Percentiles rank a stretch among this genome's conserved stretches.
Evolutionary conservation across 2,797 vertebrate genomes (phyloP).

Genomic region (Pyrocephalus nanus): DNA sequence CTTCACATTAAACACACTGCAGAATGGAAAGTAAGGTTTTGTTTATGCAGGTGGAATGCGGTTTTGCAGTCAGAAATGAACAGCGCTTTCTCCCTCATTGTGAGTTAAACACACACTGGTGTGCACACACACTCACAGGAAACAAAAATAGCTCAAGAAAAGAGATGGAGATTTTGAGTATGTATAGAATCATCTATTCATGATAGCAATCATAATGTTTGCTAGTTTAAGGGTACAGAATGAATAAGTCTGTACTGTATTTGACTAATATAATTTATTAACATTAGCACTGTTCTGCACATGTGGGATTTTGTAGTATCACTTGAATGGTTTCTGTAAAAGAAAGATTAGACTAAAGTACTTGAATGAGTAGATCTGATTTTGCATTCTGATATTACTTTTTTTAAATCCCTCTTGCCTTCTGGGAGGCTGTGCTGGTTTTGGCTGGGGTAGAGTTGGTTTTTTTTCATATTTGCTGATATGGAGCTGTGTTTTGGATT

Average conservation of each 20-base stretch:
- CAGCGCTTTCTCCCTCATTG: neutral
- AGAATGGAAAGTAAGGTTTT: neutral
- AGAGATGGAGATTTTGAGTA: neutral
- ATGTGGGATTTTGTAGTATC: neutral
- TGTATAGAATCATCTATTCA: neutral
- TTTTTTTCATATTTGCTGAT: neutral
- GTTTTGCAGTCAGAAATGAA: neutral
- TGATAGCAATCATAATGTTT: neutral
- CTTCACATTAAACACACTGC: neutral
- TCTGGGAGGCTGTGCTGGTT: neutral
- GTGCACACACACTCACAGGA: accelerated
- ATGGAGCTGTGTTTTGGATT: neutral
- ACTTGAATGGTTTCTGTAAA: neutral
- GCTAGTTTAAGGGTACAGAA: neutral
- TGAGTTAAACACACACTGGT: neutral
- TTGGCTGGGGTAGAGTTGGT: neutral
- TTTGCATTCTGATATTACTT: neutral
- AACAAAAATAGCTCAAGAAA: neutral
- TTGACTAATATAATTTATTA: neutral
- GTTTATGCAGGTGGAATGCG: neutral
- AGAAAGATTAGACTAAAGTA: neutral
- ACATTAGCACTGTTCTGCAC: neutral
- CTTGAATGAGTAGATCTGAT: neutral
- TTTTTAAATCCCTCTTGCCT: neutral
- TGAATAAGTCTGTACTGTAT: neutral